A percentile compares a stretch with the other conserved stretches of the same genome.
These are phyloP conservation scores for Volucella inanis DNA, from an alignment of 2,888 invertebrate genomes.

Conservation along the genomic window DNA sequence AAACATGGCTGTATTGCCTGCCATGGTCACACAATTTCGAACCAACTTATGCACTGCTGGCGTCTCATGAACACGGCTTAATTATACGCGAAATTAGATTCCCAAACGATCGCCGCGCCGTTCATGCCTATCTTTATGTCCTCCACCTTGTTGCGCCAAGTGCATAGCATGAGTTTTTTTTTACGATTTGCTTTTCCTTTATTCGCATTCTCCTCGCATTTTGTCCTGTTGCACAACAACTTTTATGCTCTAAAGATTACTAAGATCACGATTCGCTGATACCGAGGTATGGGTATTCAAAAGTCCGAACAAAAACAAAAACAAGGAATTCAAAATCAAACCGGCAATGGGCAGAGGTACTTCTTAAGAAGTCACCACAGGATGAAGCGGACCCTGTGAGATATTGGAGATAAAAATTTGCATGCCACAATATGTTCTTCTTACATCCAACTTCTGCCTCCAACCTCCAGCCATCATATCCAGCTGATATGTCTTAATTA, in stretches of 20 bases:
- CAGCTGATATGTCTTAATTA: constrained; percentile 62
- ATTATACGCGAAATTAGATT: constrained; percentile 70
- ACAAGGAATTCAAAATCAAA: constrained; percentile 4
- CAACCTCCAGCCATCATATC: neutral
- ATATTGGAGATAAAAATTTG: constrained; percentile 61
- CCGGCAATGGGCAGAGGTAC: constrained; percentile 35
- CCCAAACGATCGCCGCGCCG: constrained; percentile 58
- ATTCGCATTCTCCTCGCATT: constrained; percentile 7
- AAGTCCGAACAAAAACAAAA: neutral
- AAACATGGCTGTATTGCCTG: constrained; percentile 43
- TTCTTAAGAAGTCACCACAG: constrained; percentile 56
- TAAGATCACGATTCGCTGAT: constrained; percentile 71
- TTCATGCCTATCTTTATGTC: constrained; percentile 16
- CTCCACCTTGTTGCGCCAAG: constrained; percentile 28
- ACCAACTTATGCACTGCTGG: constrained; percentile 39
- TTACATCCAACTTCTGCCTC: neutral
- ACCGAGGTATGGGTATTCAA: constrained; percentile 15
- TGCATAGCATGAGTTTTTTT: constrained; percentile 48
- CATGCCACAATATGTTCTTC: constrained; percentile 35
- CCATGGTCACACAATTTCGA: constrained; percentile 25
- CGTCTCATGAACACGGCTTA: constrained; percentile 67
- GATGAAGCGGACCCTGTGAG: constrained; percentile 37
- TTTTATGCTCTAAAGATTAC: constrained; percentile 68
- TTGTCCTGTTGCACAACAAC: constrained; percentile 45
- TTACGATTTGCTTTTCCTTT: constrained; percentile 17